Evolutionary conservation across 2,888 invertebrate genomes (phyloP).

Genomic region (Theretra japonica): DNA sequence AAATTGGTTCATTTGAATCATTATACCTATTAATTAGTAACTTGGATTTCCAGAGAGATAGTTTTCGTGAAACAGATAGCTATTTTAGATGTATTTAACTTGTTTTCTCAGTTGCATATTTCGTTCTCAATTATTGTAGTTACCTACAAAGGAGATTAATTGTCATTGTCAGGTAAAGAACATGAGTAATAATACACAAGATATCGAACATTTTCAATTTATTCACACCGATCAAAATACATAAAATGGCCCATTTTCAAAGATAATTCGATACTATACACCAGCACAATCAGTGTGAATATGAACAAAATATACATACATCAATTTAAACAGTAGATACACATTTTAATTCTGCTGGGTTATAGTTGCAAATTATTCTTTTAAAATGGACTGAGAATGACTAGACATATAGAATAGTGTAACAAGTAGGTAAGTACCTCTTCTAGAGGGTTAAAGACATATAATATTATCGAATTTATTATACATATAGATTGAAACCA

Average conservation of each 20-base stretch:
- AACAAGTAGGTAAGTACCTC: neutral
- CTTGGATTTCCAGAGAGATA: too few species aligned
- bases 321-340: neutral
- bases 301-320: neutral
- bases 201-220: conserved; percentile 9
- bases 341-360: neutral
- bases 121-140: too few species aligned
- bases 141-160: too few species aligned
- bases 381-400: conserved; percentile 9
- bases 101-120: too few species aligned
- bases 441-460: neutral
- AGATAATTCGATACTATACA: neutral
- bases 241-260: neutral
- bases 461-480: neutral
- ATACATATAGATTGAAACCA: too few species aligned
- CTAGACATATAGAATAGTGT: conserved; percentile 18
- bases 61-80: too few species aligned
- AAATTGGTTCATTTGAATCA: too few species aligned
- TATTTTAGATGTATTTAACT: too few species aligned
- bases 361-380: neutral
- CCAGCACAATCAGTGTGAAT: neutral
- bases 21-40: too few species aligned
- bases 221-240: conserved; percentile 23
- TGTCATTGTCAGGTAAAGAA: too few species aligned
- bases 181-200: neutral